These are phyloP conservation scores for Burhinus bistriatus DNA, from an alignment of 2,113 vertebrate species.

Conservation along the genomic window DNA sequence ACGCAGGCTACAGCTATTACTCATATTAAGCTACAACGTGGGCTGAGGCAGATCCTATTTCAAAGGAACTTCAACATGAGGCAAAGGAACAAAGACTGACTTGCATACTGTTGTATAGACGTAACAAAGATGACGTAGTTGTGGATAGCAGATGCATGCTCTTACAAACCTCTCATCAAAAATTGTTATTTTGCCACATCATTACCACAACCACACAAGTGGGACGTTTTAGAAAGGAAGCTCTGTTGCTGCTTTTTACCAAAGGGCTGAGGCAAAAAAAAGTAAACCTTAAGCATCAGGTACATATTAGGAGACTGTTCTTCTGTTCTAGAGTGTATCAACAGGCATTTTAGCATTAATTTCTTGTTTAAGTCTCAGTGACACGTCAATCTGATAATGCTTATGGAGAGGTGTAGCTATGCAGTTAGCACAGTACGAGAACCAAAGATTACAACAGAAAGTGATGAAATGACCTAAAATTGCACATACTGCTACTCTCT, in stretches of 20 bases:
- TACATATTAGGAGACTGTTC: background rate
- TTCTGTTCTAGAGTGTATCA: background rate
- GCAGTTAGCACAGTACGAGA: background rate
- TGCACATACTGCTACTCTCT: background rate
- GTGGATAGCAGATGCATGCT: background rate
- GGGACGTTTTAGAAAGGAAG: background rate
- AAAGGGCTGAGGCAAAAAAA: background rate
- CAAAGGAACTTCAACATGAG: background rate
- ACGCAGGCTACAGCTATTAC: background rate
- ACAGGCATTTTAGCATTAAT: background rate
- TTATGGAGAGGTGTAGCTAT: background rate
- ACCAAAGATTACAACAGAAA: background rate
- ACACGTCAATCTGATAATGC: background rate
- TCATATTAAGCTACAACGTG: rapidly evolving
- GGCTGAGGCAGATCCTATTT: background rate
- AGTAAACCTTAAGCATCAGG: background rate
- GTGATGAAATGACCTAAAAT: background rate
- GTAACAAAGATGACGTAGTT: rapidly evolving
- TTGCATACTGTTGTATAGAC: rapidly evolving
- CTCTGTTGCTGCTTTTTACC: background rate
- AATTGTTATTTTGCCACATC: background rate
- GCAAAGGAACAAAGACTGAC: background rate
- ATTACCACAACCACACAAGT: background rate
- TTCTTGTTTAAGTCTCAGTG: background rate
- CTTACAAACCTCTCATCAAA: background rate